Base-by-base conservation (phyloP, 1,140 invertebrate genomes). In the Pseudoatta argentina region DNA sequence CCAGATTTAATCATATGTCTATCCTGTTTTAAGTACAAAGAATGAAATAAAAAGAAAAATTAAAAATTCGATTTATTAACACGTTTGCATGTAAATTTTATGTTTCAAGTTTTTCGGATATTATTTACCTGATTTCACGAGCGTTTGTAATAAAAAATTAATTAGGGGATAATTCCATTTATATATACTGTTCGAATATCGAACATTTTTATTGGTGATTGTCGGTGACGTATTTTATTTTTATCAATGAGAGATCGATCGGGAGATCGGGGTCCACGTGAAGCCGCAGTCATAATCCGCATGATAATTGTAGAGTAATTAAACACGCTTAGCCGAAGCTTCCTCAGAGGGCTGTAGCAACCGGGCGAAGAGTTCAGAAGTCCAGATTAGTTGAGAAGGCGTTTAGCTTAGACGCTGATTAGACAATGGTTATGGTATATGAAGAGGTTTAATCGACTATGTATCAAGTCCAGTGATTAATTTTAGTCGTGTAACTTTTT, bases 301-400 rank as follows among this genome's bases (percentile, higher is more conserved):
- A 66, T 66, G 63, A 66, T 76, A 59, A 76, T 76, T 39, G 30
- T 24, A 21, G n/a, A 14, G 27, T 14, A 61, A 76, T 76, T 44
- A 18, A 16, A 66, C 5, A 14, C 10, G 24, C 44, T 64, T 66
- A 21, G 39, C 27, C 7, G 12, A 21, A 21, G 48, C 12, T 30
- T 48, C n/a, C 16, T 61, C 18, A 78, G 75, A 78, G 59, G 59
- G 27, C 59, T 18, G 44, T 24, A 78, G 16, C 8, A n/a, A 18
- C 16, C 10, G 57, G 16, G 7, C 12, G 16, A 44, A 30, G 27
- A 48, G 3, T 14, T 48, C 18, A 5, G 51, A 44, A n/a, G 30
- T 39, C 8, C 6, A 34, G 16, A 16, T 39, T 39, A 34, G 34
- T 39, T 7, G 18, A 12, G 34, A 39, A 39, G 8, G 8, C 8